These are phyloP conservation scores for Meleagris gallopavo DNA, from an alignment of 2,113 vertebrate genomes.

Conservation along the genomic window DNA sequence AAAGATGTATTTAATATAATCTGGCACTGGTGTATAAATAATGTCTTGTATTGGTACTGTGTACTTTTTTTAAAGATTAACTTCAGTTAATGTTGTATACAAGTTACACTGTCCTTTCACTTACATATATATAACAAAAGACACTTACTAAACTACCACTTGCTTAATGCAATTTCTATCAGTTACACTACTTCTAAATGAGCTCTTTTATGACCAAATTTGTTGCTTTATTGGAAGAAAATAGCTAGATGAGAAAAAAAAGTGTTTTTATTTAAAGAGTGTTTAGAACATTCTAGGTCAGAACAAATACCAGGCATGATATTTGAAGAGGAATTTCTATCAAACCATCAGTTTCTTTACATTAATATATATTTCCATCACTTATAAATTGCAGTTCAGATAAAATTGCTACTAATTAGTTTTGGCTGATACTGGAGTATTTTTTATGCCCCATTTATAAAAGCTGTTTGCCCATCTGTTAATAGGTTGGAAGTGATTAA, in stretches of 20 bases:
- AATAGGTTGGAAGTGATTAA: slow-evolving; percentile 85
- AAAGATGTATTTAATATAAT: slow-evolving; percentile 49
- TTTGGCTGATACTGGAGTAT: slow-evolving; percentile 82
- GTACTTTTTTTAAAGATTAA: background rate
- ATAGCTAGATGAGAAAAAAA: background rate
- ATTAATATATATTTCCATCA: slow-evolving; percentile 73
- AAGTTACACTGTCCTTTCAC: background rate
- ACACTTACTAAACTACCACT: background rate
- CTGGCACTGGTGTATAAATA: slow-evolving; percentile 37
- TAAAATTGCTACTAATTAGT: slow-evolving; percentile 82
- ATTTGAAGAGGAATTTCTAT: slow-evolving; percentile 59
- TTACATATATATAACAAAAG: background rate
- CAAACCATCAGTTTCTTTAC: slow-evolving; percentile 52
- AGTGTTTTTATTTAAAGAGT: background rate
- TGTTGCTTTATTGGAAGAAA: background rate
- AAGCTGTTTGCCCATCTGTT: slow-evolving; percentile 84
- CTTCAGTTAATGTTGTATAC: slow-evolving; percentile 4
- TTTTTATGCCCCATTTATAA: slow-evolving; percentile 83
- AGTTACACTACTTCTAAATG: background rate
- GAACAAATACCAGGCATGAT: background rate
- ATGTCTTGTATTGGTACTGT: slow-evolving; percentile 6
- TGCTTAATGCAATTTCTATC: background rate
- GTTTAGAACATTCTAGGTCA: background rate
- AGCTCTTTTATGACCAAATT: background rate
- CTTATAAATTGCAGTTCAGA: slow-evolving; percentile 76